A percentile compares a stretch with the other conserved stretches of the same genome.
Evolutionary conservation across 2,113 vertebrate species (phyloP).

Genomic region (Scomber japonicus): DNA sequence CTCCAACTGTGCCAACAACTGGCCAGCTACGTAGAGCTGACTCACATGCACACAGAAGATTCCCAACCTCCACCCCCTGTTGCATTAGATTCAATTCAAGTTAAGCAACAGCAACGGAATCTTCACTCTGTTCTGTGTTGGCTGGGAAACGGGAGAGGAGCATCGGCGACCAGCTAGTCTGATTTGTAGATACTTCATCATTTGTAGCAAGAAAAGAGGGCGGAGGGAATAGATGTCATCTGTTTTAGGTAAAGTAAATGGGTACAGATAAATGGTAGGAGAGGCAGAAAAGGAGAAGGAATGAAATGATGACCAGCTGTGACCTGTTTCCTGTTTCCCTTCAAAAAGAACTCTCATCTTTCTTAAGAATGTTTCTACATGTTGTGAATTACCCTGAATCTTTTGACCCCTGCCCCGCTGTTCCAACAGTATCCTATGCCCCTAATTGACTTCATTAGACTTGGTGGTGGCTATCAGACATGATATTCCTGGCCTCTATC

Average conservation of each 20-base stretch:
- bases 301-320: not conserved
- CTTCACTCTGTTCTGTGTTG: conserved; percentile 26
- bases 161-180: not conserved
- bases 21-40: not conserved
- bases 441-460: conserved; percentile 68
- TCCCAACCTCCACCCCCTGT: not conserved
- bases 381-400: not conserved
- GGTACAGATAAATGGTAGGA: not conserved
- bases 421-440: conserved; percentile 8
- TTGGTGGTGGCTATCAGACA: conserved; percentile 61
- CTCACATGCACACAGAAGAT: conserved; percentile 10
- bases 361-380: not conserved
- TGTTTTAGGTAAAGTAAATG: conserved; percentile 11
- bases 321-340: not conserved
- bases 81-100: conserved; percentile 35
- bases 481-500: conserved; percentile 65
- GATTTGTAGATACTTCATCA: conserved; percentile 13
- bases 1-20: conserved; percentile 35
- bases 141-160: not conserved
- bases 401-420: conserved; percentile 29
- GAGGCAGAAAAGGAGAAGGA: not conserved
- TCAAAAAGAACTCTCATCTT: not conserved
- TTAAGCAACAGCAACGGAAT: conserved; percentile 37
- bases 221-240: not conserved
- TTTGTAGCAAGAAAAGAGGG: not conserved